A percentile compares a stretch with the other conserved stretches of the same genome.
Conservation (phyloP, 2,888 invertebrate genomes). For the Aelia acuminata region DNA sequence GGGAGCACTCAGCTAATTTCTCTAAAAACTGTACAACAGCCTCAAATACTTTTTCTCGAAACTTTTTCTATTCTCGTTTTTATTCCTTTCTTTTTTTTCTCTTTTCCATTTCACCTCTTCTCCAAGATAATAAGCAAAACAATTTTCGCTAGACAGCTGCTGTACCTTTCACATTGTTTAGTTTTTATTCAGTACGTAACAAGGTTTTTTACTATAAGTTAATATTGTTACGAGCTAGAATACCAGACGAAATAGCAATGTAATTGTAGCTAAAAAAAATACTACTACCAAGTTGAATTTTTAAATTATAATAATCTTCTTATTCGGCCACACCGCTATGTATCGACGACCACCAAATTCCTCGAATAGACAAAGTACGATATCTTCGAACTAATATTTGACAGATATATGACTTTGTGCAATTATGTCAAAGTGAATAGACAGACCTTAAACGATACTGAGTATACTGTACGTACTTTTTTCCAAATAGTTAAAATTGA, state of each 20-base stretch:
- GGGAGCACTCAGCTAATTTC: constrained; percentile 5
- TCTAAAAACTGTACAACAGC: constrained; percentile 17
- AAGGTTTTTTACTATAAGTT: background rate
- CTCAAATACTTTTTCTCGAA: background rate
- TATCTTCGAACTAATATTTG: too few species aligned
- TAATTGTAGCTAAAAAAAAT: background rate
- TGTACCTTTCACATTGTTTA: background rate
- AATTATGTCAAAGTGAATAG: too few species aligned
- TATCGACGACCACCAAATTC: too few species aligned
- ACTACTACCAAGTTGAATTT: too few species aligned
- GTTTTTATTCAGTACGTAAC: background rate
- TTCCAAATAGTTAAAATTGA: too few species aligned
- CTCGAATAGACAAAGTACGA: too few species aligned
- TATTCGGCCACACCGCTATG: too few species aligned
- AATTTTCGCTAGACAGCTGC: background rate
- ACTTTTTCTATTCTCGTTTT: background rate
- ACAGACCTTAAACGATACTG: too few species aligned
- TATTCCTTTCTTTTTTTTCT: background rate
- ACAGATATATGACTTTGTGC: too few species aligned
- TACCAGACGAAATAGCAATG: background rate
- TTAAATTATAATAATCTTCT: too few species aligned
- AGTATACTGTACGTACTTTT: too few species aligned
- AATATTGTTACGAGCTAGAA: too few species aligned
- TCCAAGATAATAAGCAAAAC: background rate
- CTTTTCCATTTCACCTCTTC: background rate